These are phyloP conservation scores for Lophius piscatorius DNA, from an alignment of 2,113 vertebrate species.

Conservation along the genomic window DNA sequence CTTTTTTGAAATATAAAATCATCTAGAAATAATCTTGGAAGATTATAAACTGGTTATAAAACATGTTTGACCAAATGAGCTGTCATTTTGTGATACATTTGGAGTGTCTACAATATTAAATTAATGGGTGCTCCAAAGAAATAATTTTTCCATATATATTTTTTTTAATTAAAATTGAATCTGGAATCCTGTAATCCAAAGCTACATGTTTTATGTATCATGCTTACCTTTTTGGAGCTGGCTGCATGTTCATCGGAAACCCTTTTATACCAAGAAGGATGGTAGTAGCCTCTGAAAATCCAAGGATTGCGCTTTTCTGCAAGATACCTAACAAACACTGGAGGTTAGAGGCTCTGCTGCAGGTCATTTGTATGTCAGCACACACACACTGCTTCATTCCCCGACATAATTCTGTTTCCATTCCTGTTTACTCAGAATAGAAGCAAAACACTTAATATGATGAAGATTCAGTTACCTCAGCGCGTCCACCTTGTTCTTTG, in stretches of 20 bases:
- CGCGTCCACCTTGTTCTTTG: slow-evolving; percentile 53
- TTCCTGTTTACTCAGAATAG: background rate
- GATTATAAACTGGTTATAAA: too few species aligned
- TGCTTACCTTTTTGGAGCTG: slow-evolving; percentile 57
- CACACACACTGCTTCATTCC: background rate
- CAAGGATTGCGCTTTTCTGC: slow-evolving; percentile 78
- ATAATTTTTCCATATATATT: too few species aligned
- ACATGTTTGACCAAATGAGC: too few species aligned
- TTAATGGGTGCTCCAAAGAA: too few species aligned
- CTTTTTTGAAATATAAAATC: too few species aligned
- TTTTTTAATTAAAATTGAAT: too few species aligned
- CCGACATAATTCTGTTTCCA: background rate
- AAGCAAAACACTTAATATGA: background rate
- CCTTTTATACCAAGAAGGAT: slow-evolving; percentile 84
- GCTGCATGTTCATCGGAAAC: slow-evolving; percentile 43
- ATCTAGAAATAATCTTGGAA: too few species aligned
- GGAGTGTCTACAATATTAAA: too few species aligned
- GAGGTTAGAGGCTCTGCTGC: background rate
- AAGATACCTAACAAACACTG: slow-evolving; percentile 61
- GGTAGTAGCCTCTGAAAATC: slow-evolving; percentile 78
- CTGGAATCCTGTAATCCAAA: background rate
- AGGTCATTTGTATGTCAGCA: background rate
- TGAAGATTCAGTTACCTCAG: slow-evolving; percentile 52
- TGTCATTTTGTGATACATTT: too few species aligned
- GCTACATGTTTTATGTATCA: background rate